Evolutionary conservation across 2,113 vertebrate genomes (phyloP), one percentile per base, ranked within the genome.

Genomic region (Hyperopisus bebe): DNA sequence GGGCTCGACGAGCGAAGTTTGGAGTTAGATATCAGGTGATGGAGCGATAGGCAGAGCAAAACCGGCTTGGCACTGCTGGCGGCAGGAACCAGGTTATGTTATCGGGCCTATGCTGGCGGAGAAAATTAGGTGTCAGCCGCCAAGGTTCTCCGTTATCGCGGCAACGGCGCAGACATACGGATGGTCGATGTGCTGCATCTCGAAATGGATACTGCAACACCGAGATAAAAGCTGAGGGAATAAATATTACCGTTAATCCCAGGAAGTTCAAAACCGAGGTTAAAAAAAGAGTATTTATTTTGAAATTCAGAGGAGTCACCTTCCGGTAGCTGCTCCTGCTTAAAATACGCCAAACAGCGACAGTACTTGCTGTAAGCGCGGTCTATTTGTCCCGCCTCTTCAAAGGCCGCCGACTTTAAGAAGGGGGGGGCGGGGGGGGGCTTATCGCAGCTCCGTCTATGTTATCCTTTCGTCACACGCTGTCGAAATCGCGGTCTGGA

Each of bases 401-500:
- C 90, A 92, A 92, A 92, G 92, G 91, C 82, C 90, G 92, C 93
- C 91, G 89, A 94, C 92, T 92, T 91, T 86, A 90, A 92, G 88
- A 90, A 90, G 88, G 92, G 91, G 86, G 51, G 3, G 90, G 42
- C 0, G 51, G 17, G 51, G 17, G 50, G 87, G 90, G 92, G 91
- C 94, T 95, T 94, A 92, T 93, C 89, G 87, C 85, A 8, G 91
- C 89, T 93, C 94, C 90, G 90, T 94, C 94, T 94, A 94, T 93
- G 91, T 91, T 89, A 92, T 90, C 89, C 83, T 92, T 93, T 94
- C 94, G 92, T 96, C 94, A 93, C 93, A 93, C 91, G 50, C 89
- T 91, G 95, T 94, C 95, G 92, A 94, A 94, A 93, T 94, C 92
- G 91, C 93, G 91, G 92, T 94, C 92, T 83, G 87, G 91, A 91